These are phyloP conservation scores for Sabatieria punctata DNA, from an alignment of 2,888 invertebrate species.

Conservation along the genomic window DNA sequence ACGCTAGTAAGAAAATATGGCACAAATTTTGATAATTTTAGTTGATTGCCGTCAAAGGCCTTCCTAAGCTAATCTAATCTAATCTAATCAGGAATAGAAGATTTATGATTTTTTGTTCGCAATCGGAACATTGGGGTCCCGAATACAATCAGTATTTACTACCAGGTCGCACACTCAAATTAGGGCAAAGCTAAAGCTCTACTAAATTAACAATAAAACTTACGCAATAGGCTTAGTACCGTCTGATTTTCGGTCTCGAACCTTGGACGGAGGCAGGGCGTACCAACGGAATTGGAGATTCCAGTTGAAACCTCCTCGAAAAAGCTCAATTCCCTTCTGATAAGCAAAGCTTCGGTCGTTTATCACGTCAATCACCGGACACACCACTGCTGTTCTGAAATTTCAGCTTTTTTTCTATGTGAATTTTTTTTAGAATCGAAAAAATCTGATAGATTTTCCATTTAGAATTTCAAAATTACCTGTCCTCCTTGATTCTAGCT, in stretches of 20 bases:
- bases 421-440: neutral
- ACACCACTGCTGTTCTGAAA: slow-evolving; percentile 46
- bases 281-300: slow-evolving; percentile 79
- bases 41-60: neutral
- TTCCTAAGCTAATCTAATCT: neutral
- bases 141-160: no score
- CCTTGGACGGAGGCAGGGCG: slow-evolving; percentile 32
- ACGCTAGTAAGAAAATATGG: neutral
- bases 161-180: no score
- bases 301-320: slow-evolving; percentile 98
- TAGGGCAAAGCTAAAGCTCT: no score
- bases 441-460: neutral
- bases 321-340: slow-evolving; percentile 70
- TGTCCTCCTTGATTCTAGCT: slow-evolving; percentile 72
- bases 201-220: no score
- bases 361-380: slow-evolving; percentile 79
- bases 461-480: slow-evolving; percentile 33
- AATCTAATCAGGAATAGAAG: neutral
- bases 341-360: slow-evolving; percentile 91
- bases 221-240: slow-evolving; percentile 47
- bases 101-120: neutral
- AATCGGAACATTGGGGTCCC: neutral
- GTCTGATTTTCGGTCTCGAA: no score
- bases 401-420: no score
- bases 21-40: neutral